Percentiles rank a stretch among this genome's conserved stretches.
Conservation (phyloP, 2,797 vertebrate genomes). For the Acrossocheilus fasciatus region DNA sequence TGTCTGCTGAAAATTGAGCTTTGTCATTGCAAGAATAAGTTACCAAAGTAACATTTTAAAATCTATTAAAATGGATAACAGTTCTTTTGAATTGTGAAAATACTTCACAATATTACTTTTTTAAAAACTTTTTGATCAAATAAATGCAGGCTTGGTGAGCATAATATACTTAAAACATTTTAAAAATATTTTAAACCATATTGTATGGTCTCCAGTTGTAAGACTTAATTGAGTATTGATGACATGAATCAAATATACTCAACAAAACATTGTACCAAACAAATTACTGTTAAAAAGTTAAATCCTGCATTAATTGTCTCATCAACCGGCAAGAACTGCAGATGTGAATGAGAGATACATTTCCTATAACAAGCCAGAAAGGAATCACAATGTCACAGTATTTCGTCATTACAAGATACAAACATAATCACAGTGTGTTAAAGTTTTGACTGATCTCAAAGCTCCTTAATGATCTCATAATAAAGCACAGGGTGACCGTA, state of each 20-base stretch:
- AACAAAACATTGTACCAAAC: background rate
- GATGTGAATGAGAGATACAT: background rate
- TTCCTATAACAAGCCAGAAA: background rate
- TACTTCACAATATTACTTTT: background rate
- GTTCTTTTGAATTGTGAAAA: background rate
- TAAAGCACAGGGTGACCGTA: background rate
- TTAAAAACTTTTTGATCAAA: background rate
- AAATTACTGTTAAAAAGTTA: background rate
- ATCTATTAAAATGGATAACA: background rate
- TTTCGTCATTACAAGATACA: constrained; percentile 8
- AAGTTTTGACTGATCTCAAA: constrained; percentile 5
- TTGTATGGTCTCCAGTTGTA: background rate
- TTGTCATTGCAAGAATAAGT: background rate
- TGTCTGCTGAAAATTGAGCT: background rate
- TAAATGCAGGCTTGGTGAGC: background rate
- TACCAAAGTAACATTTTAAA: background rate
- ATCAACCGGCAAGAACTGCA: background rate
- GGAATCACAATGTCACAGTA: background rate
- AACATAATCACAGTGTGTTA: background rate
- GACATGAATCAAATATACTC: background rate
- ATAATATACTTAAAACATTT: background rate
- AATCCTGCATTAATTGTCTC: background rate
- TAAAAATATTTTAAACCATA: background rate
- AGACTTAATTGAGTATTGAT: background rate
- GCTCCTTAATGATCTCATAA: background rate